phyloP scores from a whole-genome alignment of 2,888 invertebrate genomes.

The Fragum fragum region DNA sequence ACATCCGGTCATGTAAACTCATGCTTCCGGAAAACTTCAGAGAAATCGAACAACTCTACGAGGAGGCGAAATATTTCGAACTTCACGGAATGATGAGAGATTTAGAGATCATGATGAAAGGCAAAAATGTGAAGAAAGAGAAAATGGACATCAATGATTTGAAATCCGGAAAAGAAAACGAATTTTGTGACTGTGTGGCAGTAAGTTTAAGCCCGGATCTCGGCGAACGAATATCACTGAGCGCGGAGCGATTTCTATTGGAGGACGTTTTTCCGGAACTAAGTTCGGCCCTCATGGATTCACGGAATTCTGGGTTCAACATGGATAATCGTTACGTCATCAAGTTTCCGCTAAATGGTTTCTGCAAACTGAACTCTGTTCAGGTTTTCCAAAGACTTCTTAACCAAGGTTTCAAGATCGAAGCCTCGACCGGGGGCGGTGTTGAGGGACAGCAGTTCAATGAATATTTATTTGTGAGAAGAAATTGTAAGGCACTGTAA shows the following conservation, averaged over 20 bases:
- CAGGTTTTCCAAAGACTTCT: slow-evolving; percentile 94
- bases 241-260: slow-evolving; percentile 91
- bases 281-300: slow-evolving; percentile 92
- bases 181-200: slow-evolving; percentile 92
- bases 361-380: slow-evolving; percentile 95
- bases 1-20: slow-evolving; percentile 96
- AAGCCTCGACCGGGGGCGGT: slow-evolving; percentile 94
- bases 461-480: slow-evolving; percentile 92
- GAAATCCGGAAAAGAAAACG: slow-evolving; percentile 43
- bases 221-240: slow-evolving; percentile 93
- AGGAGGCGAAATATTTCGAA: slow-evolving; percentile 97
- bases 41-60: slow-evolving; percentile 94
- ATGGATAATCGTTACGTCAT: slow-evolving; percentile 94
- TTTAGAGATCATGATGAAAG: slow-evolving; percentile 76
- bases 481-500: slow-evolving; percentile 65
- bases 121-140: slow-evolving; percentile 70
- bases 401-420: slow-evolving; percentile 92
- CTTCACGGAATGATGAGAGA: slow-evolving; percentile 89
- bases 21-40: slow-evolving; percentile 95
- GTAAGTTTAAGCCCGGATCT: slow-evolving; percentile 94
- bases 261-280: slow-evolving; percentile 89
- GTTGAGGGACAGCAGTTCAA: slow-evolving; percentile 96
- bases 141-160: slow-evolving; percentile 63
- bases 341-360: slow-evolving; percentile 95
- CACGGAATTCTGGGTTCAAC: slow-evolving; percentile 93